Evolutionary conservation across 2,113 vertebrate species (phyloP).

Genomic region (Symphodus melops): DNA sequence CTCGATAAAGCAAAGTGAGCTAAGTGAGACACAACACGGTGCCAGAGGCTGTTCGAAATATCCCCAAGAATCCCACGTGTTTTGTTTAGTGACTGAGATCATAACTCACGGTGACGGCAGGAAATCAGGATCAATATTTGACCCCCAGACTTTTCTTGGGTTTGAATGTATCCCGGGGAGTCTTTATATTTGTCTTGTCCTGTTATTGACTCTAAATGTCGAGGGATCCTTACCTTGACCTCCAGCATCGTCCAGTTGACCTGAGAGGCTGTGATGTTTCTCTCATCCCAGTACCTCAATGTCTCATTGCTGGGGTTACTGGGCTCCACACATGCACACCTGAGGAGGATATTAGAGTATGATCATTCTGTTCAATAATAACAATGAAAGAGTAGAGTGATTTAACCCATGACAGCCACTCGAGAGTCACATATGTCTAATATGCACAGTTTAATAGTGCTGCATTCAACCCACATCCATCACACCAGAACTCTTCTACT

Average conservation of each 20-base stretch:
- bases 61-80: not conserved
- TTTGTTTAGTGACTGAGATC: too few species aligned
- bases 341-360: conserved; percentile 52
- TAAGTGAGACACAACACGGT: conserved; percentile 3
- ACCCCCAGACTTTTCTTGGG: too few species aligned
- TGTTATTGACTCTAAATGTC: not conserved
- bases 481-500: too few species aligned
- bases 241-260: conserved; percentile 93
- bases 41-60: conserved; percentile 19
- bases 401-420: too few species aligned
- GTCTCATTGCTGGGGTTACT: conserved; percentile 92
- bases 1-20: conserved; percentile 13
- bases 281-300: conserved; percentile 86
- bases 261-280: conserved; percentile 89
- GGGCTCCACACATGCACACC: conserved; percentile 93
- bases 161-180: too few species aligned
- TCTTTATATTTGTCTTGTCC: too few species aligned
- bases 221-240: conserved; percentile 79
- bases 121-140: too few species aligned
- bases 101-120: too few species aligned
- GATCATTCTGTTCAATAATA: not conserved
- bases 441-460: too few species aligned
- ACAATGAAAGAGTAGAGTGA: too few species aligned
- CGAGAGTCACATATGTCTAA: too few species aligned
- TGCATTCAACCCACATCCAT: too few species aligned